Evolutionary conservation across 2,113 vertebrate species (phyloP).

Genomic region (Lampris megalopsis): DNA sequence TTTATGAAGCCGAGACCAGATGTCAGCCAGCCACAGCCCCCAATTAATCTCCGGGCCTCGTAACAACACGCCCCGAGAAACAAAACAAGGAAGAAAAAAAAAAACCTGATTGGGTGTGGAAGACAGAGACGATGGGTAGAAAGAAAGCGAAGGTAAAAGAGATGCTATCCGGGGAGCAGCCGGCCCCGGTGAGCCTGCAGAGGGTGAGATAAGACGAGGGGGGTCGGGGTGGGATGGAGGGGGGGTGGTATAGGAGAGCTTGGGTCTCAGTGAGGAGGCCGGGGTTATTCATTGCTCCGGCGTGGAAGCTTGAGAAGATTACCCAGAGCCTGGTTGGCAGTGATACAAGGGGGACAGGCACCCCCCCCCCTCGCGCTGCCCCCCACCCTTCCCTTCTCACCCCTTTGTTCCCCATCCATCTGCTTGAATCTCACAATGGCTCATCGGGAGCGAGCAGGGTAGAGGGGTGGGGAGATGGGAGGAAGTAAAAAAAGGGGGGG

Average conservation of each 20-base stretch:
- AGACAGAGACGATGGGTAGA: slow-evolving; percentile 70
- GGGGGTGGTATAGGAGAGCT: slow-evolving; percentile 55
- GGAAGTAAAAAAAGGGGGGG: slow-evolving; percentile 56
- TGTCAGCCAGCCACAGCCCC: slow-evolving; percentile 81
- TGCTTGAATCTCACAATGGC: slow-evolving; percentile 89
- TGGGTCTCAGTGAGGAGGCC: slow-evolving; percentile 73
- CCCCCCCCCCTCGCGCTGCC: slow-evolving; percentile 85
- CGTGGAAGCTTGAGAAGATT: slow-evolving; percentile 86
- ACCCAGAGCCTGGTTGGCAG: slow-evolving; percentile 80
- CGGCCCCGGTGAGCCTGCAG: slow-evolving; percentile 80
- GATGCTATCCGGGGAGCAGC: slow-evolving; percentile 80
- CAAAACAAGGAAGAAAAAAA: slow-evolving; percentile 47
- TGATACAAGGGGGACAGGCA: slow-evolving; percentile 84
- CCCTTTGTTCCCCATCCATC: slow-evolving; percentile 90
- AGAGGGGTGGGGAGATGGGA: slow-evolving; percentile 68
- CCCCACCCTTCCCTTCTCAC: slow-evolving; percentile 88
- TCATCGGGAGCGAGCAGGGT: slow-evolving; percentile 78
- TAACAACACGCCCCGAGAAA: slow-evolving; percentile 77
- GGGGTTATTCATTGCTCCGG: slow-evolving; percentile 84
- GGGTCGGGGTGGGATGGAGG: slow-evolving; percentile 78
- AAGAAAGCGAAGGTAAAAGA: slow-evolving; percentile 71
- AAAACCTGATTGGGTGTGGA: slow-evolving; percentile 71
- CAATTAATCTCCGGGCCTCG: slow-evolving; percentile 88
- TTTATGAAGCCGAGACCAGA: slow-evolving; percentile 80
- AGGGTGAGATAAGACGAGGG: slow-evolving; percentile 80